Percentiles rank a stretch among this genome's conserved stretches.
These are phyloP conservation scores for Glyphotaelius pellucidus DNA, from an alignment of 2,888 invertebrate genomes.

Conservation along the genomic window DNA sequence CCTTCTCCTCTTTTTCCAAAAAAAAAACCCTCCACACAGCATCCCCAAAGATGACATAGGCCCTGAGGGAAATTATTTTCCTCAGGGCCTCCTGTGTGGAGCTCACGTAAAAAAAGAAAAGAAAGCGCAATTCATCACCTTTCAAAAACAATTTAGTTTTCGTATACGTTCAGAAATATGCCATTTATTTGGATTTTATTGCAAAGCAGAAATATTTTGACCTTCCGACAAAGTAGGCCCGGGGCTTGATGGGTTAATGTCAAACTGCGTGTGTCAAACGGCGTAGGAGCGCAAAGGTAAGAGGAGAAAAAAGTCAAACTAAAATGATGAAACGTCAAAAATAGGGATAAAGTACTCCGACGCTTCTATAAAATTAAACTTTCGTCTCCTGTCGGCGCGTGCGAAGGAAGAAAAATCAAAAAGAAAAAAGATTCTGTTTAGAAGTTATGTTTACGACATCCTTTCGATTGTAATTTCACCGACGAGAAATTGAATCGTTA, in stretches of 20 bases:
- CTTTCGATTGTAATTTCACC: neutral
- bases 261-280: conserved; percentile 5
- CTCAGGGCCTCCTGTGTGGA: no score
- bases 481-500: neutral
- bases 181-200: no score
- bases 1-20: no score
- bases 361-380: conserved; percentile 18
- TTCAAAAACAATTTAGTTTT: no score
- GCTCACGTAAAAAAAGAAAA: no score
- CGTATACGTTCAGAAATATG: no score
- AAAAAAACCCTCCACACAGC: no score
- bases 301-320: neutral
- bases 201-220: no score
- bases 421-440: neutral
- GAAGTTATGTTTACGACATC: neutral
- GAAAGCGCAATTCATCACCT: no score
- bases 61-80: no score
- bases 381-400: neutral
- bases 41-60: no score
- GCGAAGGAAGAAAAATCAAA: neutral
- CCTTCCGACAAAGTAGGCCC: no score
- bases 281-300: neutral
- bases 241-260: neutral
- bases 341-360: neutral
- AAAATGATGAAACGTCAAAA: neutral